Percentiles rank a stretch among this genome's conserved stretches.
Evolutionary conservation across 1,140 invertebrate genomes (phyloP).

Genomic region (Drosophila arizonae): DNA sequence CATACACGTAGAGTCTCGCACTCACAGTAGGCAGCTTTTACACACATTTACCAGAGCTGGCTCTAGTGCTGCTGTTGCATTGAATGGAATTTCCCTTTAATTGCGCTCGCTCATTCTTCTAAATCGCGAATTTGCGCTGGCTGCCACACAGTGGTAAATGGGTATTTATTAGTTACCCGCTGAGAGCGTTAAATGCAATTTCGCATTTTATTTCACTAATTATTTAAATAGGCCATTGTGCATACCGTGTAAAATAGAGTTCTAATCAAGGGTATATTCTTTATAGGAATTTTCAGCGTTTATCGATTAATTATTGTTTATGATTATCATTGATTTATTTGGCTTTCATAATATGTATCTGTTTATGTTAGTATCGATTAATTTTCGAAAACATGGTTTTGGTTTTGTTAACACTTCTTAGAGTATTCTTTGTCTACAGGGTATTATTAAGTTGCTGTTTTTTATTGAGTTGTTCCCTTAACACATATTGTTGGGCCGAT

Average conservation of each 20-base stretch:
- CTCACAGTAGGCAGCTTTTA: slow-evolving; percentile 26
- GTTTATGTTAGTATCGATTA: neutral
- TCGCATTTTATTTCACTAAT: slow-evolving; percentile 56
- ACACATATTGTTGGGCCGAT: neutral
- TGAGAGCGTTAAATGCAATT: slow-evolving; percentile 36
- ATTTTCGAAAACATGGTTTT: neutral
- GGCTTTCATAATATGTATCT: too few species aligned
- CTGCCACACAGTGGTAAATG: slow-evolving; percentile 39
- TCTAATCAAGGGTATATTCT: neutral
- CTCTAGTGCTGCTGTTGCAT: neutral
- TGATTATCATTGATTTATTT: too few species aligned
- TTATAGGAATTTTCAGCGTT: neutral
- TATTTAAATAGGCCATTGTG: slow-evolving; percentile 33
- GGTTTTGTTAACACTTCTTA: neutral
- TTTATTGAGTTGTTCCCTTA: too few species aligned
- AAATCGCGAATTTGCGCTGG: slow-evolving; percentile 3
- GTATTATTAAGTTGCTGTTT: neutral
- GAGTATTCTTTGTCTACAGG: neutral
- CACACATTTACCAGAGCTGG: slow-evolving; percentile 60
- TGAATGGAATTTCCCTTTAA: slow-evolving; percentile 5
- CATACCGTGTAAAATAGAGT: slow-evolving; percentile 12
- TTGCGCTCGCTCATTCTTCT: slow-evolving; percentile 1
- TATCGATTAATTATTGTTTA: too few species aligned
- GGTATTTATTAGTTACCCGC: slow-evolving; percentile 38
- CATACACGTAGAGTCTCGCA: neutral